A percentile compares a stretch with the other conserved stretches of the same genome.
phyloP scores from a whole-genome alignment of 2,113 vertebrate genomes.

The Rostratula benghalensis region DNA sequence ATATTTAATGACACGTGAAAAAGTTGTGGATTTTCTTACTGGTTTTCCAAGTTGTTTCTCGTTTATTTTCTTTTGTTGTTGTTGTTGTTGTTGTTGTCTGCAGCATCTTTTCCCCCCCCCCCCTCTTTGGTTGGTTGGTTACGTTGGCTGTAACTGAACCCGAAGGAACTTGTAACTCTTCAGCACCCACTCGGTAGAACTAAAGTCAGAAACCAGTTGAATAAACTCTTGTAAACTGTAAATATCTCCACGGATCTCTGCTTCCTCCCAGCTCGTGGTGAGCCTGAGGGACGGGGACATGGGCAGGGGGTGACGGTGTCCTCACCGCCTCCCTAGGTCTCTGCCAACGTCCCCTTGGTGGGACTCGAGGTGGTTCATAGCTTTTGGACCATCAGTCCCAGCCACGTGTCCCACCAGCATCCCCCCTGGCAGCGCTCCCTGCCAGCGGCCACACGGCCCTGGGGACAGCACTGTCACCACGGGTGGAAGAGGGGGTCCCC shows the following conservation, averaged over 20 bases:
- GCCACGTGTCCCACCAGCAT: neutral
- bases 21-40: conserved; percentile 91
- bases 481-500: neutral
- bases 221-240: conserved; percentile 90
- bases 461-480: accelerated
- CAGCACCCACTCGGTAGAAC: conserved; percentile 88
- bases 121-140: conserved; percentile 55
- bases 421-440: neutral
- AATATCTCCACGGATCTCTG: neutral
- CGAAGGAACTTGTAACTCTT: conserved; percentile 88
- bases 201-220: conserved; percentile 90
- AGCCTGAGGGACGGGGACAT: neutral
- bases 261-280: accelerated
- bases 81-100: neutral
- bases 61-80: conserved; percentile 65
- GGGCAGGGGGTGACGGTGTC: neutral
- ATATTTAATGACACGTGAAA: conserved; percentile 98
- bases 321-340: neutral
- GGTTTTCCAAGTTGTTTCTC: conserved; percentile 66
- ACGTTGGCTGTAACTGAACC: conserved; percentile 84
- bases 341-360: neutral
- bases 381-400: accelerated
- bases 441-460: accelerated
- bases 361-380: neutral
- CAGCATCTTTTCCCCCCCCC: conserved; percentile 20